phyloP scores from a whole-genome alignment of 2,797 vertebrate genomes.

The Catharus ustulatus region DNA sequence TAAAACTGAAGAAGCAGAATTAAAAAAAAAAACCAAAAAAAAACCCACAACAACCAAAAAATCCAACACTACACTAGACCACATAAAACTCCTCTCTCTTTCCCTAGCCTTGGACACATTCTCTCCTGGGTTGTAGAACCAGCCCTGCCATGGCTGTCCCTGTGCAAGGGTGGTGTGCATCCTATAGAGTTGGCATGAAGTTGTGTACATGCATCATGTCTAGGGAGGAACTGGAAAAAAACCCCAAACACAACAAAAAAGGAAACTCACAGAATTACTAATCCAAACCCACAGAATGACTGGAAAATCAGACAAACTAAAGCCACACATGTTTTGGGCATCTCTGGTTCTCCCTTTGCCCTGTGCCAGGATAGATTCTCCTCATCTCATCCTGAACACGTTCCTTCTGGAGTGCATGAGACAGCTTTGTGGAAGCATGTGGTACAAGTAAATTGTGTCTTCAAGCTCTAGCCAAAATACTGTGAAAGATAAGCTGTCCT shows the following conservation, averaged over 20 bases:
- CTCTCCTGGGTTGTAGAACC: neutral
- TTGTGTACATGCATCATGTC: neutral
- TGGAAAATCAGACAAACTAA: neutral
- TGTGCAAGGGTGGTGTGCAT: neutral
- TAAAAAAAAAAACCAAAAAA: no score
- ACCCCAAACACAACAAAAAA: neutral
- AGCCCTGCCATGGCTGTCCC: neutral
- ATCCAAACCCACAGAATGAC: neutral
- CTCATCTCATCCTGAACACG: fast-evolving
- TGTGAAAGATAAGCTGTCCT: neutral
- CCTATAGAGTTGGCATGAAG: fast-evolving
- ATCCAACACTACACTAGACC: neutral
- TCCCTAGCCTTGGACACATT: neutral
- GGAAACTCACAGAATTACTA: neutral
- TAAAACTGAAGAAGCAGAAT: constrained; percentile 58
- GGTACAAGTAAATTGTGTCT: neutral
- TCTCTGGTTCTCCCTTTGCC: neutral
- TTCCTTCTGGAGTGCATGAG: neutral
- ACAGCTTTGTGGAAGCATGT: neutral
- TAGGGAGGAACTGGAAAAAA: neutral
- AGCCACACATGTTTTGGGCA: neutral
- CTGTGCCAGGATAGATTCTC: neutral
- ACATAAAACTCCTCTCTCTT: neutral
- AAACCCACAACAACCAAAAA: no score
- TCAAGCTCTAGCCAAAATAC: neutral